These are phyloP conservation scores for Camelus bactrianus DNA, from an alignment of 2,113 vertebrate genomes.

Conservation along the genomic window DNA sequence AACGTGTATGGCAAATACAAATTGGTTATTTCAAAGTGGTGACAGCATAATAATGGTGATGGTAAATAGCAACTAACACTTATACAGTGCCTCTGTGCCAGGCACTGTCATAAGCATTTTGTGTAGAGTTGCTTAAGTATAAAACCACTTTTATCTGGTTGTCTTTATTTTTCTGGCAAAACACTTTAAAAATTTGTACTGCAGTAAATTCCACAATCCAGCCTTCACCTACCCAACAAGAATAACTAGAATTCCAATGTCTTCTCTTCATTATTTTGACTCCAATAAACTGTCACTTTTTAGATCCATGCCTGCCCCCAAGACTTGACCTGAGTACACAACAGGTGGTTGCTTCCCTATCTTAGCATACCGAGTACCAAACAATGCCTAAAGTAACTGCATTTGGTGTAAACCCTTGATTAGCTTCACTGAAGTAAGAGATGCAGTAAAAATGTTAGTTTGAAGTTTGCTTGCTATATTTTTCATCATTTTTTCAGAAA, in stretches of 20 bases:
- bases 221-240: slow-evolving; percentile 36
- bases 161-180: slow-evolving; percentile 51
- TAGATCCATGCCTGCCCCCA: neutral
- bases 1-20: neutral
- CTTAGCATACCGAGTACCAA: neutral
- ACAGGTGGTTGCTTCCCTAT: neutral
- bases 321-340: neutral
- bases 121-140: slow-evolving; percentile 30
- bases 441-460: neutral
- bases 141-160: slow-evolving; percentile 50
- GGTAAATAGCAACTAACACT: neutral
- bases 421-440: slow-evolving; percentile 6
- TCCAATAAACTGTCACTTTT: slow-evolving; percentile 35
- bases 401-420: slow-evolving; percentile 12
- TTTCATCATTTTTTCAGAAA: slow-evolving; percentile 50
- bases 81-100: slow-evolving; percentile 6
- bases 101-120: slow-evolving; percentile 5
- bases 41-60: neutral
- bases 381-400: neutral
- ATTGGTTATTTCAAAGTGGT: slow-evolving; percentile 29
- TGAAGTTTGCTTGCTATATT: slow-evolving; percentile 15
- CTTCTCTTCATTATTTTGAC: slow-evolving; percentile 51
- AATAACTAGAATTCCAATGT: slow-evolving; percentile 60
- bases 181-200: slow-evolving; percentile 50
- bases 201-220: slow-evolving; percentile 49